Conservation (phyloP, 2,888 invertebrate species). For the Plagiodera versicolora region DNA sequence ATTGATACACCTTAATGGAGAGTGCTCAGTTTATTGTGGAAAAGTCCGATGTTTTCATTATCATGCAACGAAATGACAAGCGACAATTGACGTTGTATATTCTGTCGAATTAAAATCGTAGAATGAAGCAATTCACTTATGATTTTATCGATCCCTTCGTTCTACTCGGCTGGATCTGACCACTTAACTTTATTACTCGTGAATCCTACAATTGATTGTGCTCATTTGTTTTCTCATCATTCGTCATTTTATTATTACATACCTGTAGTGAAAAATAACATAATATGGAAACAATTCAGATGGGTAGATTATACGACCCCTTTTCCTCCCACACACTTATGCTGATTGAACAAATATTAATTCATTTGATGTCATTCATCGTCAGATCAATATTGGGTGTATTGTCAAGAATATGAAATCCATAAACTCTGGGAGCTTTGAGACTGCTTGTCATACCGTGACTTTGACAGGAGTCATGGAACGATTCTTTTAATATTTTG, state of each 20-base stretch:
- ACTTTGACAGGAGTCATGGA: no score
- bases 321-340: not conserved
- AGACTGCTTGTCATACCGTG: no score
- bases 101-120: not conserved
- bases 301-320: not conserved
- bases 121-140: slow-evolving; percentile 1
- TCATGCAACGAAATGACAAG: not conserved
- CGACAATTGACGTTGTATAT: not conserved
- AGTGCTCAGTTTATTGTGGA: no score
- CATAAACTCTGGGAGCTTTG: no score
- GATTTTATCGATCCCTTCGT: slow-evolving; percentile 26
- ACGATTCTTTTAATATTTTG: no score
- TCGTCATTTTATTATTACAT: not conserved
- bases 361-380: not conserved
- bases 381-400: no score
- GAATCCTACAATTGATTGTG: not conserved
- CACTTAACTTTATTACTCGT: slow-evolving; percentile 14
- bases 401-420: no score
- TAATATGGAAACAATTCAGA: not conserved
- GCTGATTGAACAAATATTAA: not conserved
- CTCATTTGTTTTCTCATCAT: not conserved
- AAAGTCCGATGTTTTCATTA: not conserved
- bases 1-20: no score
- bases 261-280: not conserved
- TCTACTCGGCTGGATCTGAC: slow-evolving; percentile 16